A percentile compares a stretch with the other conserved stretches of the same genome.
phyloP scores from a whole-genome alignment of 2,888 invertebrate species.

The Drosophila birchii region DNA sequence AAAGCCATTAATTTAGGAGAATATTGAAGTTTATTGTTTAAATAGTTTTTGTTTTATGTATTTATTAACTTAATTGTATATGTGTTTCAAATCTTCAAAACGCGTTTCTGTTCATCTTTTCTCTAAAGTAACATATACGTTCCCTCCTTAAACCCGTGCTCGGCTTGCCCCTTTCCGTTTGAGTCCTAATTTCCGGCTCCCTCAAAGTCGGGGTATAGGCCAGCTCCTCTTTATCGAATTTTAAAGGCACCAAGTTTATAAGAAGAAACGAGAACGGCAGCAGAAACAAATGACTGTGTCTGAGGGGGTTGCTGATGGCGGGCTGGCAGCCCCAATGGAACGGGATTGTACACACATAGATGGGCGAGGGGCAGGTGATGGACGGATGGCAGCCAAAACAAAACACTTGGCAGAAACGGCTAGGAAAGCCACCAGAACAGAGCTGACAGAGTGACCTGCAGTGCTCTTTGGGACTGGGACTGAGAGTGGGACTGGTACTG shows the following conservation, averaged over 20 bases:
- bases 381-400: conserved; percentile 55
- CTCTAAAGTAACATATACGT: not conserved
- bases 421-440: conserved; percentile 44
- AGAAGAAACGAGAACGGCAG: conserved; percentile 44
- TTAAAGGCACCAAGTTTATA: conserved; percentile 55
- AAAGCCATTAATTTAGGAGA: not conserved
- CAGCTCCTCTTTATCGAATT: conserved; percentile 15
- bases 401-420: conserved; percentile 66
- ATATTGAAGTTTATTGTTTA: not conserved
- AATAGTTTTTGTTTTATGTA: not conserved
- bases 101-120: not conserved
- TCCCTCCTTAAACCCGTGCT: not conserved
- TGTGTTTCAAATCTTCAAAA: not conserved
- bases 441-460: conserved; percentile 72
- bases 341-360: not conserved
- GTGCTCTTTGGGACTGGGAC: conserved; percentile 25
- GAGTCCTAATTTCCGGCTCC: conserved; percentile 53
- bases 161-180: conserved; percentile 39
- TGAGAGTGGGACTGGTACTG: not conserved
- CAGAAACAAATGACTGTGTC: conserved; percentile 15
- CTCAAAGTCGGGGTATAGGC: conserved; percentile 19
- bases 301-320: conserved; percentile 11
- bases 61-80: not conserved
- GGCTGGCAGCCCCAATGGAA: not conserved
- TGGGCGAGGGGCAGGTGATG: not conserved